Conservation (phyloP, 2,113 vertebrate species). For the Festucalex cinctus region DNA sequence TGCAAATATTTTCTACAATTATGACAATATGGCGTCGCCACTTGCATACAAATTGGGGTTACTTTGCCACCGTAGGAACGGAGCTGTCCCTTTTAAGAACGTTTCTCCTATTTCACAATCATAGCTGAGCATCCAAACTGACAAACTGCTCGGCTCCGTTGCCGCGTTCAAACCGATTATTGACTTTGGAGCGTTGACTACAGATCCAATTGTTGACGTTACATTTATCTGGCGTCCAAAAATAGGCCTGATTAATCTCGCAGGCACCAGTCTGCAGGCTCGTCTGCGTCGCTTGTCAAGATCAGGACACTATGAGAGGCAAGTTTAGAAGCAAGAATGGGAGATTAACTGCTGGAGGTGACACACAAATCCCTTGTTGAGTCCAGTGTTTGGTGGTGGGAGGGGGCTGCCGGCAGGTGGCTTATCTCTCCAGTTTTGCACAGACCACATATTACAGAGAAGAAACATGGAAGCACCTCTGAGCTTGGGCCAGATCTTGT, state of each 20-base stretch:
- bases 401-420: not conserved
- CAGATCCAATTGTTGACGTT: not conserved
- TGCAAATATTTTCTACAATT: too few species aligned
- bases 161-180: not conserved
- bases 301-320: not conserved
- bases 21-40: too few species aligned
- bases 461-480: constrained; percentile 67
- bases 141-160: not conserved
- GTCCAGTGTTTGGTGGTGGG: not conserved
- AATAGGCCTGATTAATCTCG: constrained; percentile 1
- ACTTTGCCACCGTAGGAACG: not conserved
- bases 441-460: not conserved
- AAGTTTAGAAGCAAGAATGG: constrained; percentile 6
- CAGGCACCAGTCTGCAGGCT: not conserved
- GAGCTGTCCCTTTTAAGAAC: not conserved
- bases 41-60: too few species aligned
- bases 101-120: not conserved
- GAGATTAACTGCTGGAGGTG: constrained; percentile 5
- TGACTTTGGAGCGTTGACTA: not conserved
- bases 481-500: constrained; percentile 88
- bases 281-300: not conserved
- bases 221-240: not conserved
- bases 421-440: constrained; percentile 8
- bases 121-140: not conserved
- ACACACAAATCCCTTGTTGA: constrained; percentile 3